A percentile compares a stretch with the other conserved stretches of the same genome.
These are phyloP conservation scores for Apodemia hepburni DNA, from an alignment of 2,888 invertebrate genomes.

Conservation along the genomic window DNA sequence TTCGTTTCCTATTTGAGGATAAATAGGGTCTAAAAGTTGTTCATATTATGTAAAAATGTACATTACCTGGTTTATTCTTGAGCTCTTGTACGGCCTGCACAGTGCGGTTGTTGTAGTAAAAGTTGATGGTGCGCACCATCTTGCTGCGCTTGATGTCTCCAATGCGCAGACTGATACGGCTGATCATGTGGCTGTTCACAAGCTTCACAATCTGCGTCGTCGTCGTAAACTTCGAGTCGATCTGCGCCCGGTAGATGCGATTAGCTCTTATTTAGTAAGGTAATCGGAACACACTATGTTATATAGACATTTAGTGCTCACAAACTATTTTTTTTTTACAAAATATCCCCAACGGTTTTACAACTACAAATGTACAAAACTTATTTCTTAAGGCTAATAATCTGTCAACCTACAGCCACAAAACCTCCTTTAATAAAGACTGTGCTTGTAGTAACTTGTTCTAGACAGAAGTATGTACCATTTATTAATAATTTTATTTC, in stretches of 20 bases:
- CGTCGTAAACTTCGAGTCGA: constrained; percentile 98
- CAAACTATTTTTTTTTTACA: not conserved
- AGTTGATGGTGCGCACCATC: constrained; percentile 97
- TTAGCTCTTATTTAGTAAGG: constrained; percentile 43
- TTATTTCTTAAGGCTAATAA: no score
- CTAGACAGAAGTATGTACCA: no score
- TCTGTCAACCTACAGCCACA: no score
- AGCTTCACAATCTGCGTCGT: constrained; percentile 98
- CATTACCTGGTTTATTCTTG: constrained; percentile 91
- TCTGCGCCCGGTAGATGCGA: constrained; percentile 61
- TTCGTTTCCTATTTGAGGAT: no score
- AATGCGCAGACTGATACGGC: constrained; percentile 94
- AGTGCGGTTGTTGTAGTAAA: constrained; percentile 97
- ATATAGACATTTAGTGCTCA: not conserved
- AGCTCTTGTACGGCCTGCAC: constrained; percentile 98
- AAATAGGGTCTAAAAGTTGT: no score
- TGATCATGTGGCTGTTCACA: constrained; percentile 96
- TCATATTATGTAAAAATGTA: not conserved
- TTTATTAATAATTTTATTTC: no score
- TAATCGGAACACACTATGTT: constrained; percentile 25
- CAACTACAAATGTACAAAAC: no score
- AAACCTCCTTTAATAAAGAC: no score
- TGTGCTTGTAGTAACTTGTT: no score
- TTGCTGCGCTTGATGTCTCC: constrained; percentile 97
- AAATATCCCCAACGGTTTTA: no score